Conservation (phyloP, 2,113 vertebrate species). For the Halcyon malimbica region DNA sequence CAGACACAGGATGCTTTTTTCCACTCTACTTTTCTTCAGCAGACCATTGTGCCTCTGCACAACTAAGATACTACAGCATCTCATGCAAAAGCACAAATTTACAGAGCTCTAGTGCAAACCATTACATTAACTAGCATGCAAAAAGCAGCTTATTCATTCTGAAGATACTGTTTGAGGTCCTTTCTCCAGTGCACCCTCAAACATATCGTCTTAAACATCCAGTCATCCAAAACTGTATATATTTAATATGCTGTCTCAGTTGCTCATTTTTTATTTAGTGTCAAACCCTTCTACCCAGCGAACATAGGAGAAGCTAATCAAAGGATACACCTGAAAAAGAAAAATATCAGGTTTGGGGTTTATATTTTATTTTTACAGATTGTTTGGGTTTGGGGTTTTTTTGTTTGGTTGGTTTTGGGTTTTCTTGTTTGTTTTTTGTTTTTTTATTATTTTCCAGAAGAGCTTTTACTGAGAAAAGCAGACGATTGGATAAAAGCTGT, state of each 20-base stretch:
- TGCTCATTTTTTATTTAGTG: not conserved
- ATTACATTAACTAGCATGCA: not conserved
- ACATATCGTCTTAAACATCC: not conserved
- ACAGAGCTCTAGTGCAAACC: not conserved
- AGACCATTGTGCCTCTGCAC: not conserved
- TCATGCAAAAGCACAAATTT: not conserved
- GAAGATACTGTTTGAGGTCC: not conserved
- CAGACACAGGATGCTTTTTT: not conserved
- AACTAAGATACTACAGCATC: constrained; percentile 38
- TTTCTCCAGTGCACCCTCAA: not conserved
- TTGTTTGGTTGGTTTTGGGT: not conserved
- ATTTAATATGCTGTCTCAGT: not conserved
- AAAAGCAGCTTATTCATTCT: not conserved
- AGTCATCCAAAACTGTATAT: not conserved
- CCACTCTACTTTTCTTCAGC: not conserved
- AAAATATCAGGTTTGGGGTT: not conserved
- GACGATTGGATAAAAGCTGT: not conserved
- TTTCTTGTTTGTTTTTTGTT: not conserved
- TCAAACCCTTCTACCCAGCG: not conserved
- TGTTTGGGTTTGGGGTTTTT: not conserved
- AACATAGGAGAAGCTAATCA: not conserved
- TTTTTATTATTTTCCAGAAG: not conserved
- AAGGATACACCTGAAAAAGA: not conserved
- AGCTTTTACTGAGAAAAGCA: not conserved
- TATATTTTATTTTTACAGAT: not conserved